Evolutionary conservation across 1,140 invertebrate species (phyloP), one percentile per base, ranked within the genome.

Genomic region (Prorops nasuta): DNA sequence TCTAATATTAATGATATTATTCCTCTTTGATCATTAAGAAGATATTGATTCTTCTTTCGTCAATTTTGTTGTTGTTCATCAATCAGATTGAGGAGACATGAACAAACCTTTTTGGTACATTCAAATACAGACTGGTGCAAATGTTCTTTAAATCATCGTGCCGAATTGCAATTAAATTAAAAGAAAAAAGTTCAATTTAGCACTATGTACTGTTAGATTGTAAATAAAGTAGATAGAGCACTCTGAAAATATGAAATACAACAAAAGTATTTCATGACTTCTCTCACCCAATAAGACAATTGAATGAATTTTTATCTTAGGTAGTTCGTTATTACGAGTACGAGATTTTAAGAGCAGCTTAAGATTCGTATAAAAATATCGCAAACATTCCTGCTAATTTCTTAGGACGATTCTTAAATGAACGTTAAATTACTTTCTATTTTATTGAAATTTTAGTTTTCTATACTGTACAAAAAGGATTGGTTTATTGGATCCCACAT

Each of bases 171-270:
- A 49, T 20, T 22, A 15, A 46, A 51, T 37, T 49, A 18, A 16
- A n/a, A n/a, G n/a, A 21, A 37, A 39, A 48, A 42, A 22, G 21
- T 52, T 52, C 38, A 34, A 60, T 52, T 45, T 46, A 58, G 61
- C 54, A 58, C 28, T 55, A 59, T 58, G 56, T 66, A 67, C 60
- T 64, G 66, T 64, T 66, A 64, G 64, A 59, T 38, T 69, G 61
- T 69, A 67, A 55, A 67, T 64, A 69, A 64, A 60, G 37, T 63
- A 61, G 48, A n/a, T 61, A 61, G 52, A 61, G 20, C 45, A 61
- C 50, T 62, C 42, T 56, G 40, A 31, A n/a, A n/a, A 60, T 58
- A 51, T 52, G 35, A 45, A 45, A 49, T 49, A 34, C 38, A 34
- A 52, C 38, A 49, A 37, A 3, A 63, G 45, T 51, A 35, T 56